These are phyloP conservation scores for Cyrtodaria siliqua DNA, from an alignment of 2,888 invertebrate genomes.

Conservation along the genomic window DNA sequence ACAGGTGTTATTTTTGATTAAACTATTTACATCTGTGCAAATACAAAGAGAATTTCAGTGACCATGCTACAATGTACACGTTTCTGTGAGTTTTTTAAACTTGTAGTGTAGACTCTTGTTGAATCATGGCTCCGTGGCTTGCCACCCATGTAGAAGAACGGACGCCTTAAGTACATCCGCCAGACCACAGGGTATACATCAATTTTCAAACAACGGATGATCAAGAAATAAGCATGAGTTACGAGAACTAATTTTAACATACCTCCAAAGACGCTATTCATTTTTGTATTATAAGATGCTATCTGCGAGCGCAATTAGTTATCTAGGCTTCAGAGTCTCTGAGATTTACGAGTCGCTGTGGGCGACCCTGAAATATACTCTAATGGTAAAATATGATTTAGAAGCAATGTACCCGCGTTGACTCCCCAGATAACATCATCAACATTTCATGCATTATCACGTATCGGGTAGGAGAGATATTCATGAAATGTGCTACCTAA, in stretches of 20 bases:
- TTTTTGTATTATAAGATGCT: not conserved
- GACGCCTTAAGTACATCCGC: no score
- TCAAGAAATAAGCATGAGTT: slow-evolving; percentile 14
- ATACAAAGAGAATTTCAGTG: no score
- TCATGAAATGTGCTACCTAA: not conserved
- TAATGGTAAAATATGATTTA: slow-evolving; percentile 41
- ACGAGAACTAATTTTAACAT: slow-evolving; percentile 11
- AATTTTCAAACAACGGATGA: no score
- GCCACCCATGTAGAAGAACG: no score
- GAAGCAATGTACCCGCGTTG: slow-evolving; percentile 19
- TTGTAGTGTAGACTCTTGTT: no score
- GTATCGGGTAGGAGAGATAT: slow-evolving; percentile 2
- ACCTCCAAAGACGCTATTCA: slow-evolving; percentile 7
- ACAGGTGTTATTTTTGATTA: no score
- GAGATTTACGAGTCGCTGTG: slow-evolving; percentile 34
- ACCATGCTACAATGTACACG: no score
- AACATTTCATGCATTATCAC: slow-evolving; percentile 35
- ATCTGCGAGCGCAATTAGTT: slow-evolving; percentile 1
- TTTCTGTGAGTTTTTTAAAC: no score
- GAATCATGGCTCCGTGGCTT: no score
- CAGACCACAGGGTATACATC: no score
- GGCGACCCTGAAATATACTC: slow-evolving; percentile 17
- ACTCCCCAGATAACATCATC: slow-evolving; percentile 37
- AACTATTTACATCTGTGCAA: no score
- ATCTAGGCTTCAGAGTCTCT: not conserved